These are phyloP conservation scores for Agonopterix subpropinquella DNA, from an alignment of 2,888 invertebrate genomes.

Conservation along the genomic window DNA sequence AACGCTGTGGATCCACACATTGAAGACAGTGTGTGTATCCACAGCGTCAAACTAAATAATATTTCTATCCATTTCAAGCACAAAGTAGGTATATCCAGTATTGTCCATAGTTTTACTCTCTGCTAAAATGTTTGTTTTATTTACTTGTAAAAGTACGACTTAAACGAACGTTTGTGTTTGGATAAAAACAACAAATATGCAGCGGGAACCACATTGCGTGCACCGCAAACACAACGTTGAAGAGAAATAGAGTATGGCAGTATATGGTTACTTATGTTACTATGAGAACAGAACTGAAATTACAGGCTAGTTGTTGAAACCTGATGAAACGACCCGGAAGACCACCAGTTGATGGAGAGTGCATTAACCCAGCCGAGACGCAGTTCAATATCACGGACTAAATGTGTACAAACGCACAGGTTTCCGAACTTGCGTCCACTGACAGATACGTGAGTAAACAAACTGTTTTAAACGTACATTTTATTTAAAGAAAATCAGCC, in stretches of 20 bases:
- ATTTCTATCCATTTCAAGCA: too few species aligned
- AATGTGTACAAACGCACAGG: conserved; percentile 24
- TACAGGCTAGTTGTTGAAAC: background rate
- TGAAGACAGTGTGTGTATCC: too few species aligned
- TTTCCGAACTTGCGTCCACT: conserved; percentile 34
- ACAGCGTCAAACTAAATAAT: too few species aligned
- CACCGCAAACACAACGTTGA: background rate
- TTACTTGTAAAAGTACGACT: background rate
- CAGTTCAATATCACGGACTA: conserved; percentile 34
- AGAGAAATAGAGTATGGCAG: too few species aligned
- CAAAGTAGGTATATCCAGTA: too few species aligned
- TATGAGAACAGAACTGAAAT: background rate
- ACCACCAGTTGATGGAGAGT: conserved; percentile 43
- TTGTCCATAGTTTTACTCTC: too few species aligned
- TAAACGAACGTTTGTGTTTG: background rate
- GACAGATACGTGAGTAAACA: conserved; percentile 50
- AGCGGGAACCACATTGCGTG: background rate
- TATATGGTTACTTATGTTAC: background rate
- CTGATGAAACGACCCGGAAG: conserved; percentile 34
- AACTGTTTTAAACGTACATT: conserved; percentile 36
- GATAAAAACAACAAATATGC: too few species aligned
- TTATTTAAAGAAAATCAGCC: conserved; percentile 22
- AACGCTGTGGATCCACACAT: too few species aligned
- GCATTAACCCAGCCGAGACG: conserved; percentile 50
- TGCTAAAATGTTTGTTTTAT: too few species aligned